phyloP scores from a whole-genome alignment of 2,888 invertebrate genomes.

The Epistrophe grossulariae region DNA sequence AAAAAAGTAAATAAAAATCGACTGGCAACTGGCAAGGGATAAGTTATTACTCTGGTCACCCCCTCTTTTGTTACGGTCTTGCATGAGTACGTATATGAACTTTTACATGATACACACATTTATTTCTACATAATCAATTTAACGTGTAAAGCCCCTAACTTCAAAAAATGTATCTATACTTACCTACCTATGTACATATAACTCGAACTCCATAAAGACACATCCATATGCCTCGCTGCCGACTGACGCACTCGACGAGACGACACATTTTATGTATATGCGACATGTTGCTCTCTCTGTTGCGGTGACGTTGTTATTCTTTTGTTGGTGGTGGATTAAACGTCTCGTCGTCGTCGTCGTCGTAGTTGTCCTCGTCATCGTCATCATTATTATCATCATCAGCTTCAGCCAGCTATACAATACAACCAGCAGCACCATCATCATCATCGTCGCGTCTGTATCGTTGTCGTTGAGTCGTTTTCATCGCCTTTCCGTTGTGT shows the following conservation, averaged over 20 bases:
- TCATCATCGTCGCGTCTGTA: conserved; percentile 29
- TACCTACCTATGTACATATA: background rate
- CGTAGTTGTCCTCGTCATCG: background rate
- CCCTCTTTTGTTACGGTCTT: background rate
- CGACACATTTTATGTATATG: conserved; percentile 41
- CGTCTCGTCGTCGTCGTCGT: conserved; percentile 53
- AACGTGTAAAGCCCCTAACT: conserved; percentile 25
- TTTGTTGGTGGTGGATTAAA: conserved; percentile 39
- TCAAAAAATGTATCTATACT: conserved; percentile 22
- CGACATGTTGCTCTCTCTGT: conserved; percentile 68
- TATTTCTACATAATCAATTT: conserved; percentile 35
- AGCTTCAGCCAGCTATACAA: background rate
- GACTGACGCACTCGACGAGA: background rate
- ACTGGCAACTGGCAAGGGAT: no score
- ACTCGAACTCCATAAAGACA: conserved; percentile 14
- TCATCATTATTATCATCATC: background rate
- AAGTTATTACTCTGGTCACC: no score
- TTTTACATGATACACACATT: conserved; percentile 11
- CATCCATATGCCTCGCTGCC: background rate
- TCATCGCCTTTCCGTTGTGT: conserved; percentile 38
- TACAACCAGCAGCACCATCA: background rate
- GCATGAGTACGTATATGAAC: conserved; percentile 5
- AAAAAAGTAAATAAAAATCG: no score
- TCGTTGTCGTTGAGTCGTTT: conserved; percentile 55
- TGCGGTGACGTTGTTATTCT: conserved; percentile 64